A percentile compares a stretch with the other conserved stretches of the same genome.
Evolutionary conservation across 2,113 vertebrate genomes (phyloP).

Genomic region (Proterorhinus semilunaris): DNA sequence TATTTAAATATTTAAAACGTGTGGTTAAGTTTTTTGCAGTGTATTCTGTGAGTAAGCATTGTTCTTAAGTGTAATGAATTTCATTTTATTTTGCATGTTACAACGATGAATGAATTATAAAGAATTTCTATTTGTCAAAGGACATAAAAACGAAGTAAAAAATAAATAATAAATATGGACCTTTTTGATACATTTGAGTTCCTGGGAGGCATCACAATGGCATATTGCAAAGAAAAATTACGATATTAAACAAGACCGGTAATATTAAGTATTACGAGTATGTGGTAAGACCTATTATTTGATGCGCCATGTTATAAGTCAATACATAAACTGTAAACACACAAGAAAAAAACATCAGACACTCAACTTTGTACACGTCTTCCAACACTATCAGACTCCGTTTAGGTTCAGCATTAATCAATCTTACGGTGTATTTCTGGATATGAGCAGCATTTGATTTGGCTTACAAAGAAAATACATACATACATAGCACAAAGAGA

Average conservation of each 20-base stretch:
- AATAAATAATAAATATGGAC: constrained; percentile 29
- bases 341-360: constrained; percentile 39
- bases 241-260: constrained; percentile 25
- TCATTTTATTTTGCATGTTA: constrained; percentile 67
- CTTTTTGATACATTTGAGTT: constrained; percentile 34
- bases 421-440: constrained; percentile 9
- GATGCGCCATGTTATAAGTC: constrained; percentile 51
- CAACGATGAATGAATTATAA: constrained; percentile 56
- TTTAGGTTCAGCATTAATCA: constrained; percentile 14
- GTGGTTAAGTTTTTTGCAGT: constrained; percentile 2
- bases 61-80: constrained; percentile 33
- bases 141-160: constrained; percentile 27
- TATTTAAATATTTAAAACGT: constrained; percentile 10
- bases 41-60: constrained; percentile 43
- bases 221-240: constrained; percentile 35
- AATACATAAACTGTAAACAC: constrained; percentile 36
- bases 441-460: constrained; percentile 42
- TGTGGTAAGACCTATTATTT: constrained; percentile 43
- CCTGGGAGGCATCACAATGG: constrained; percentile 34
- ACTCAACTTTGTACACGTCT: constrained; percentile 37
- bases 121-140: constrained; percentile 67
- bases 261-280: not conserved
- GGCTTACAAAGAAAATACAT: constrained; percentile 27
- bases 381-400: constrained; percentile 32
- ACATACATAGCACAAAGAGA: constrained; percentile 12